Evolutionary conservation across 2,113 vertebrate species (phyloP), one percentile per base, ranked within the genome.

Genomic region (Hyla sarda): DNA sequence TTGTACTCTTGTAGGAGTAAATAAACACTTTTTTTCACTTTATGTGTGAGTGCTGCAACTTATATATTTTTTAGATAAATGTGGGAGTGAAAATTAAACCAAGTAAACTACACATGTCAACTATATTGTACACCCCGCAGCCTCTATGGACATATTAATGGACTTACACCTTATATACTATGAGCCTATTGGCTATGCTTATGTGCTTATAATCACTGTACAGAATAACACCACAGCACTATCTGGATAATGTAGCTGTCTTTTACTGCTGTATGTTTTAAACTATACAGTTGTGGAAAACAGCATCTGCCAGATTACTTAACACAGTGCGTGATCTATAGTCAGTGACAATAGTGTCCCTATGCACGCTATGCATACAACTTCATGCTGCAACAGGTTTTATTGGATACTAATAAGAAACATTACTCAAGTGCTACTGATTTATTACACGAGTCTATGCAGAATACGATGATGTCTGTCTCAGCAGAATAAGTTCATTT

Each of bases 381-480:
- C 37, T 12, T 30, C 69, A 41, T 56, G 30, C 48, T 72, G 6
- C 34, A 74, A 85, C 12, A 50, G 28, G 19, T 74, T 84, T 76
- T 52, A 75, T 77, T 85, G 73, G 56, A 65, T 77, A 75, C 54
- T 34, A 83, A 73, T 30, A 25, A 25, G 65, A 83, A 83, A 60
- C 54, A 19, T 73, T 34, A 73, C 50, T 71, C 21, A 52, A 82
- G 41, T 54, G 32, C 28, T 82, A 17, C 69, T 83, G 30, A 71
- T 74, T 83, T 83, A 83, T 73, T 56, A 54, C 47, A 54, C 17
- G 71, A 50, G 37, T 28, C 37, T 25, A 37, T 83, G 82, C 28
- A 56, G 47, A 34, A 28, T 69, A 56, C 58, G 21, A 83, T 28
- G 82, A 83, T 54, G 48, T 52, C 62, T 69, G 65, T 52, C 52